Evolutionary conservation across 2,888 invertebrate genomes (phyloP).

Genomic region (Melipona bicolor): DNA sequence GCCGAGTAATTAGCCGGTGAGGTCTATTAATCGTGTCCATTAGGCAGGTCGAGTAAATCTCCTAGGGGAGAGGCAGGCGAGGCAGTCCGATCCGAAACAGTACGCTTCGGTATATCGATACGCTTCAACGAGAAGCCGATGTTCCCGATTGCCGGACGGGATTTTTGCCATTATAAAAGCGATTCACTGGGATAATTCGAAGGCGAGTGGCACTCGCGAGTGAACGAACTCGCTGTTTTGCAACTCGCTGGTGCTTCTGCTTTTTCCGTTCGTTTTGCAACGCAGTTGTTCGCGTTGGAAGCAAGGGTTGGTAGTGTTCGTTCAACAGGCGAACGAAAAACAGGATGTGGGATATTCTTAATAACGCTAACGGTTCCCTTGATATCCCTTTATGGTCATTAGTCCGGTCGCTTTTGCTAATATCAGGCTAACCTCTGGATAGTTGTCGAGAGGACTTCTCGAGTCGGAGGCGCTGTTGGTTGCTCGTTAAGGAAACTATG

Average conservation of each 20-base stretch:
- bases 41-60: slow-evolving; percentile 38
- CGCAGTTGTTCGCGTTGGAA: neutral
- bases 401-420: slow-evolving; percentile 58
- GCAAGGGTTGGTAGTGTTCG: neutral
- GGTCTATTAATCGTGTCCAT: slow-evolving; percentile 53
- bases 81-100: slow-evolving; percentile 11
- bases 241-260: neutral
- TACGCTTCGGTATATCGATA: slow-evolving; percentile 42
- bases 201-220: slow-evolving; percentile 29
- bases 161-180: slow-evolving; percentile 27
- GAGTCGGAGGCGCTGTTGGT: neutral
- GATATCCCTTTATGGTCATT: slow-evolving; percentile 66
- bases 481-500: slow-evolving; percentile 59
- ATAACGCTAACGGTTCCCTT: slow-evolving; percentile 67
- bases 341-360: slow-evolving; percentile 67
- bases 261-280: neutral
- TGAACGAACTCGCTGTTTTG: slow-evolving; percentile 15
- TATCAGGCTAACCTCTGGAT: slow-evolving; percentile 34
- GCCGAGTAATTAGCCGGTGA: slow-evolving; percentile 32
- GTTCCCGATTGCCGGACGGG: slow-evolving; percentile 30
- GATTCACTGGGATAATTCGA: slow-evolving; percentile 28
- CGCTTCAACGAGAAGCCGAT: slow-evolving; percentile 48
- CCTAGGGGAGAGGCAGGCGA: neutral
- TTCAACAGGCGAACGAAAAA: slow-evolving; percentile 17
- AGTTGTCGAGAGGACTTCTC: no score